Evolutionary conservation across 2,113 vertebrate species (phyloP), one percentile per base, ranked within the genome.

Genomic region (Microcebus lehilahytsara): DNA sequence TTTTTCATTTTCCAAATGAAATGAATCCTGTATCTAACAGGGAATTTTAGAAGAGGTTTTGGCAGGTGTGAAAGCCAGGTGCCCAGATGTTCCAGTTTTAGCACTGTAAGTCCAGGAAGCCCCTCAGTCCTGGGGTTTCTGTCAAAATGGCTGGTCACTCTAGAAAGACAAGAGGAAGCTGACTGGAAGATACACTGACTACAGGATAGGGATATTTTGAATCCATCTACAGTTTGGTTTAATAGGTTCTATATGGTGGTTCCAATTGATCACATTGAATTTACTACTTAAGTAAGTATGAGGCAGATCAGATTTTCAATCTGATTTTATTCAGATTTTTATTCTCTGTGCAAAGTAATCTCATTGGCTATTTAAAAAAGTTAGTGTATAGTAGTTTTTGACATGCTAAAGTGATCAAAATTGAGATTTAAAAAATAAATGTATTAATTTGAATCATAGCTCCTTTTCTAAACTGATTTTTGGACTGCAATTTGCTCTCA

Each of bases 391-490:
- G 7, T 58, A 56, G 80, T 91, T 96, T 51, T 85, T 67, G 56
- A 62, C 14, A 22, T 67, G 64, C 64, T 88, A n/a, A 77, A 58
- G 32, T 71, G 69, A 40, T 40, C 78, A 34, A 49, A 67, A 62
- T 51, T 53, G 71, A 79, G 13, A 92, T 10, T 46, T 37, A 62
- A 64, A 49, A 87, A 96, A 86, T 83, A 71, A 20, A 32, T 40
- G 12, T 32, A 51, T 94, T 87, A 94, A 58, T 71, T 96, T 69
- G 53, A 25, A 30, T 66, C 34, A 16, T 20, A 69, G 27, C 16
- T 87, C 22, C 40, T 90, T 86, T 96, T 67, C 32, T 40, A 75
- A 97, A 58, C 51, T 32, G 89, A 60, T 60, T 89, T 98, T 84
- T 58, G 66, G 83, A 64, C 4, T 74, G 27, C 9, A 80, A 0